phyloP scores from a whole-genome alignment of 30 jellyfish, hydroid and myxozoan species.

The Chironex yamaguchii region DNA sequence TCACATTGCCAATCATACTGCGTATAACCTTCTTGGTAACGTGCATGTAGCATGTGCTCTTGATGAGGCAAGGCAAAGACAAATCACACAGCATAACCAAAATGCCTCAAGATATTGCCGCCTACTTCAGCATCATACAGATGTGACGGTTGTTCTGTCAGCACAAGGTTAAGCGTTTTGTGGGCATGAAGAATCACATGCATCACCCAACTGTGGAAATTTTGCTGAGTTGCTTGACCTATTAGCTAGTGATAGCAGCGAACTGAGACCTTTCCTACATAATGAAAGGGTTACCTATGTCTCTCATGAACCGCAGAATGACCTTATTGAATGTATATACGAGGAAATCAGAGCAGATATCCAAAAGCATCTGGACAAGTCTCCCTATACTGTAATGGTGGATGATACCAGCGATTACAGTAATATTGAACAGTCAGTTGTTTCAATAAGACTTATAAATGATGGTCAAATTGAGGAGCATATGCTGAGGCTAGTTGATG shows the following conservation, averaged over 20 bases:
- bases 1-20: slow-evolving; percentile 23
- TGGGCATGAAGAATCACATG: slow-evolving; percentile 32
- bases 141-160: slow-evolving; percentile 3
- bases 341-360: slow-evolving; percentile 27
- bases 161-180: slow-evolving; percentile 53
- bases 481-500: background rate
- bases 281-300: slow-evolving; percentile 9
- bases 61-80: slow-evolving; percentile 43
- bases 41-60: slow-evolving; percentile 23
- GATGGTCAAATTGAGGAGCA: slow-evolving; percentile 13
- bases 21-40: slow-evolving; percentile 37
- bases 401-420: slow-evolving; percentile 22
- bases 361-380: slow-evolving; percentile 10
- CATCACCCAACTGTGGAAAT: slow-evolving; percentile 36
- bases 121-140: slow-evolving; percentile 22
- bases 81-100: slow-evolving; percentile 30
- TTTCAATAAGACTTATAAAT: slow-evolving; percentile 5
- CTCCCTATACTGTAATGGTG: slow-evolving; percentile 12
- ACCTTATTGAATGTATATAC: slow-evolving; percentile 17
- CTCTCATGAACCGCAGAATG: slow-evolving; percentile 46
- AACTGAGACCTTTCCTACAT: slow-evolving; percentile 8
- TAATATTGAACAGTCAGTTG: slow-evolving; percentile 13
- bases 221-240: slow-evolving; percentile 31
- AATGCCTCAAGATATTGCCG: slow-evolving; percentile 21
- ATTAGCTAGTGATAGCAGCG: slow-evolving; percentile 26